A percentile compares a stretch with the other conserved stretches of the same genome.
Conservation (phyloP, 92 coral and sea anemone genomes). For the Heliopora coerulea region DNA sequence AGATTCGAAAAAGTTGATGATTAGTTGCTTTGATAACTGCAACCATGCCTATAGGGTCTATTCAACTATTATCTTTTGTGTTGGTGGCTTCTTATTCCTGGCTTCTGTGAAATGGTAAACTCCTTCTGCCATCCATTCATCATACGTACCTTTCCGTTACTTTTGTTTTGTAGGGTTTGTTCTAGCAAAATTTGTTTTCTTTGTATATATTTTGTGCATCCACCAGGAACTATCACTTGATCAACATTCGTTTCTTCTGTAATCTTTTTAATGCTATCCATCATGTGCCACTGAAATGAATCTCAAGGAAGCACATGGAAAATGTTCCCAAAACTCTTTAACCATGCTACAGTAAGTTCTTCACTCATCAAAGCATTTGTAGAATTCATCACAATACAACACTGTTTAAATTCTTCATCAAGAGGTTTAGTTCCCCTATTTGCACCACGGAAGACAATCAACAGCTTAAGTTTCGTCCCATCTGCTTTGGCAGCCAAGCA, state of each 20-base stretch:
- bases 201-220: constrained; percentile 21
- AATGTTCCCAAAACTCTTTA: too few relatives aligned
- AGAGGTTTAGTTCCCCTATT: constrained; percentile 3
- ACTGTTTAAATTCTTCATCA: neutral
- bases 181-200: constrained; percentile 1
- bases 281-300: neutral
- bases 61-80: too few relatives aligned
- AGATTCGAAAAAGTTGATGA: constrained; percentile 25
- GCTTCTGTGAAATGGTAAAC: too few relatives aligned
- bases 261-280: neutral
- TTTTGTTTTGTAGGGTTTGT: constrained; percentile 12
- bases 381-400: neutral
- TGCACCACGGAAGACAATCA: constrained; percentile 26
- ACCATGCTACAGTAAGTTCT: too few relatives aligned
- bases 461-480: constrained; percentile 41
- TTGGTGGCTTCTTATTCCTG: too few relatives aligned
- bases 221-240: neutral
- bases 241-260: neutral
- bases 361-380: too few relatives aligned
- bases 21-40: too few relatives aligned
- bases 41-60: too few relatives aligned
- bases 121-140: constrained; percentile 20
- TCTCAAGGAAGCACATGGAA: too few relatives aligned
- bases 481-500: constrained; percentile 41
- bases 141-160: neutral